Base-by-base conservation (phyloP, 2,888 invertebrate species). In the Netelia melanura region DNA sequence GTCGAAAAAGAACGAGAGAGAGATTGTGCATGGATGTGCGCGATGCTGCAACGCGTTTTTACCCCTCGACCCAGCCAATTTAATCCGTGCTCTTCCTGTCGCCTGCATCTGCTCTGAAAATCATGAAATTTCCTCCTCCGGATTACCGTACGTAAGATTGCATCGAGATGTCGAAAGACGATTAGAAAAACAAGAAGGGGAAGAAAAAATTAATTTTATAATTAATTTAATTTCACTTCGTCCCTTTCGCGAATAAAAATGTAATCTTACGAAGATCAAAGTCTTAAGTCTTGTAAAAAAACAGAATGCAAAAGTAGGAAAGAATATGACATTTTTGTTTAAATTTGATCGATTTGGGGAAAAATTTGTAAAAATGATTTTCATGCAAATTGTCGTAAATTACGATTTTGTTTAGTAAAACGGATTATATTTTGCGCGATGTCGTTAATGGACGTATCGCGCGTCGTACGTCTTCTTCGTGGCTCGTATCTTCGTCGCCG, bases 1-100 rank as follows among this genome's bases (percentile, higher is more conserved):
- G 70, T 52, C 61, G 68, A 70, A 23, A 54, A 38, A 25, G 48
- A 48, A 11, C 11, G 11, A 25, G 21, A 30, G 48, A 48, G 17
- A 17, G 11, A 25, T 14, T 56, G 44, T 62, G 58, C 14, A 58
- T 52, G 30, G 74, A 68, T 70, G 62, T 68, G 67, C n/a, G 58
- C 58, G 71, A 64, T 21, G 52, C 43, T 72, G 43, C 56, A 61
- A 52, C 65, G 58, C 58, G 21, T 9, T n/a, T 72, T 80, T 71
- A 54, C 44, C 17, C 30, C 52, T 72, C 56, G 23, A 11, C 10
- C 30, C 52, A 9, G 30, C 58, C n/a, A 21, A 62, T 72, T 72
- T 83, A 80, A 85, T 83, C 76, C 68, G 38, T 38, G 62, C 76
- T 77, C 80, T 85, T 85, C 85, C 85, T 82, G 85, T 77, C 62